These are phyloP conservation scores for Sesamia nonagrioides DNA, from an alignment of 1,140 invertebrate species.

Conservation along the genomic window DNA sequence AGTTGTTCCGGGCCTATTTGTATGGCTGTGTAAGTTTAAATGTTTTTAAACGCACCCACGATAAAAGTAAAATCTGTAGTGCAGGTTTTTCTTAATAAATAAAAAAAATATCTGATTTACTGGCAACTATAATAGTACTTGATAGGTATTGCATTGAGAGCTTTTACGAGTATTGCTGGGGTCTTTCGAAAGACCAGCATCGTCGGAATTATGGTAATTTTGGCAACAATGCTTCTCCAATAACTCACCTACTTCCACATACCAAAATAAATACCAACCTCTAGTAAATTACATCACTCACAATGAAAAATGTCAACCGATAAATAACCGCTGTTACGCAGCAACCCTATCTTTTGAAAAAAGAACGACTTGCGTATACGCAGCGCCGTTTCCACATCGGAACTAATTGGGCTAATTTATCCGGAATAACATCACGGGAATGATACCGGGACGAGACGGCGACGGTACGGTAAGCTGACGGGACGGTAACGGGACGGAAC, in stretches of 20 bases:
- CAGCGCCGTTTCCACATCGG: constrained; percentile 52
- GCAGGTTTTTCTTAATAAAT: too few relatives aligned
- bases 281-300: constrained; percentile 29
- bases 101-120: too few relatives aligned
- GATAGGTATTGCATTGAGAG: too few relatives aligned
- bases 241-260: neutral
- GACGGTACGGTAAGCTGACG: neutral
- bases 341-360: constrained; percentile 53
- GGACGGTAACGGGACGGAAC: neutral
- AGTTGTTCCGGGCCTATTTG: too few relatives aligned
- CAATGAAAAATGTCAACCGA: constrained; percentile 28
- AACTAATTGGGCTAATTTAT: constrained; percentile 73
- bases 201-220: too few relatives aligned
- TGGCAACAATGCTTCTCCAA: neutral
- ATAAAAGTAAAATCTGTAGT: too few relatives aligned
- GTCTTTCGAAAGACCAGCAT: too few relatives aligned
- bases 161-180: too few relatives aligned
- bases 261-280: neutral
- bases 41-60: too few relatives aligned
- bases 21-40: too few relatives aligned
- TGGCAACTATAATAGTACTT: too few relatives aligned
- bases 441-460: constrained; percentile 13
- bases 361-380: constrained; percentile 53
- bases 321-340: constrained; percentile 39
- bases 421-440: constrained; percentile 42